Conservation (phyloP, 2,797 vertebrate species). For the Hozukius guyotensis region DNA sequence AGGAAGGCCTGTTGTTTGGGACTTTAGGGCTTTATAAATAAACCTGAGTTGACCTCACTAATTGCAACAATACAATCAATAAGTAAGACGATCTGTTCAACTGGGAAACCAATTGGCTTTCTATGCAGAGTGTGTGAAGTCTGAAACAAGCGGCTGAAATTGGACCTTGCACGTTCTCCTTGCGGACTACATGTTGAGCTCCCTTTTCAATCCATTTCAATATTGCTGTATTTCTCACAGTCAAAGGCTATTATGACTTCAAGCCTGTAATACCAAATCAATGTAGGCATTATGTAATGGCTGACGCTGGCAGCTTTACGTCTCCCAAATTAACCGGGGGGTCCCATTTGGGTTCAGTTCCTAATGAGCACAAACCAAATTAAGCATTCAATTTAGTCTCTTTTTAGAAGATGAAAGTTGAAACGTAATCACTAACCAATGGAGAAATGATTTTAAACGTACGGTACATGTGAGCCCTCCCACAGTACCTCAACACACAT, state of each 20-base stretch:
- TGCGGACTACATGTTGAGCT: conserved; percentile 34
- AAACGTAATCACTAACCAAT: conserved; percentile 59
- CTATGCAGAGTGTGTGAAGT: conserved; percentile 36
- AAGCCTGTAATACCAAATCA: conserved; percentile 61
- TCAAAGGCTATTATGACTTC: conserved; percentile 67
- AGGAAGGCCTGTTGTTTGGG: background rate
- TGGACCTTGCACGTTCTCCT: conserved; percentile 32
- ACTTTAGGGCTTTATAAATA: conserved; percentile 27
- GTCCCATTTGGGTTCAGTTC: conserved; percentile 66
- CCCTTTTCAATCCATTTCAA: conserved; percentile 56
- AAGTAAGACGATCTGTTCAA: conserved; percentile 18
- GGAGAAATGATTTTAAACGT: conserved; percentile 56
- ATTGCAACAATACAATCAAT: conserved; percentile 44
- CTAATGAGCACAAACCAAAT: conserved; percentile 77
- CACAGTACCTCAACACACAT: background rate
- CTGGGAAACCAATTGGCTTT: conserved; percentile 20
- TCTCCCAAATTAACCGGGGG: conserved; percentile 54
- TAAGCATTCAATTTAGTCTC: conserved; percentile 73
- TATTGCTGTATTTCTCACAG: conserved; percentile 46
- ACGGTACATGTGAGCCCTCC: conserved; percentile 3
- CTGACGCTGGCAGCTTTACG: conserved; percentile 54
- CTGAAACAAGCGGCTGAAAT: conserved; percentile 37
- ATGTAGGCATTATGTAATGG: conserved; percentile 60
- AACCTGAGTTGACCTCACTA: conserved; percentile 36
- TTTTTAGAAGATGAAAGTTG: conserved; percentile 75